Percentiles rank a stretch among this genome's conserved stretches.
Evolutionary conservation across 2,797 vertebrate genomes (phyloP).

Genomic region (Chrysolophus pictus): DNA sequence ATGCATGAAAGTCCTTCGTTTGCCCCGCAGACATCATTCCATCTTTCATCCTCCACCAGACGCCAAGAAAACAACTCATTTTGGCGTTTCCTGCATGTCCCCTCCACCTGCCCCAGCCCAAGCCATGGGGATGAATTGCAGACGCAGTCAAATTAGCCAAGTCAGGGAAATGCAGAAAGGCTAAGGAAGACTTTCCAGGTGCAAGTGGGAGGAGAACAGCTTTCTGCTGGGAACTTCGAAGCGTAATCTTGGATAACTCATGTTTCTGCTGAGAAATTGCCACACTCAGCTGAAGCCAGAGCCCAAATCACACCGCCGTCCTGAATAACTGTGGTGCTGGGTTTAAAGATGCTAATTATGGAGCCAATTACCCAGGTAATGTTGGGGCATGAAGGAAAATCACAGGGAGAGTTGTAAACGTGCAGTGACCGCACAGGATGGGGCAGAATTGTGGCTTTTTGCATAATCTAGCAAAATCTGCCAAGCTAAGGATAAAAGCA

Average conservation of each 20-base stretch:
- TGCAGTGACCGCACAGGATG: background rate
- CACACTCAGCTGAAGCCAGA: background rate
- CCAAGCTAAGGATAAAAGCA: background rate
- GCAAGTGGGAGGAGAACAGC: background rate
- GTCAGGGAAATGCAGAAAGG: background rate
- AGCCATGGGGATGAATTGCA: background rate
- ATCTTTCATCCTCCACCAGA: background rate
- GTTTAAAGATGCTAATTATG: slow-evolving; percentile 24
- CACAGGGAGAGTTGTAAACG: background rate
- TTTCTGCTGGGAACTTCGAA: background rate
- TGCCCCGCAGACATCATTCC: background rate
- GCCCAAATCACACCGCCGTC: background rate
- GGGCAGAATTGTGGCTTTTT: background rate
- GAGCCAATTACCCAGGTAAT: background rate
- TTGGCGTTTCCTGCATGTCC: no score
- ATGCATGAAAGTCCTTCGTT: accelerated
- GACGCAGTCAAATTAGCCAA: background rate
- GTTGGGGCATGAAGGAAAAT: background rate
- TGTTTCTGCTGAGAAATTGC: accelerated
- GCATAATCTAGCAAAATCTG: background rate
- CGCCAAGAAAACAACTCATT: no score
- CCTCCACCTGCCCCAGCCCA: no score
- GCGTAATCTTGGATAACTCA: background rate
- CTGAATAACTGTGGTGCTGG: background rate
- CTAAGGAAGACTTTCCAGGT: background rate